Percentiles rank a stretch among this genome's conserved stretches.
These are phyloP conservation scores for Coboldia fuscipes DNA, from an alignment of 1,140 invertebrate species.

Conservation along the genomic window DNA sequence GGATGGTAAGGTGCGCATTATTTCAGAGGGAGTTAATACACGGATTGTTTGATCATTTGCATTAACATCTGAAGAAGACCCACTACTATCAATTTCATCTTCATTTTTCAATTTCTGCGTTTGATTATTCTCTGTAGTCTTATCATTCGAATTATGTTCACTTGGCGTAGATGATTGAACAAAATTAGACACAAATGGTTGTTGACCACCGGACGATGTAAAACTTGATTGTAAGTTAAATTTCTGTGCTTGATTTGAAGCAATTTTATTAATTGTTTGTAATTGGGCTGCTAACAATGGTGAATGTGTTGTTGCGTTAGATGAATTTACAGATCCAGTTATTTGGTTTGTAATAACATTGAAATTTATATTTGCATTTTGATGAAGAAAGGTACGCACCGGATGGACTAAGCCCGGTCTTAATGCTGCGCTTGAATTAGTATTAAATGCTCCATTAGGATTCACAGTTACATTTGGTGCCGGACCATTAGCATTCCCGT, in stretches of 20 bases:
- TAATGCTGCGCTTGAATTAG: not conserved
- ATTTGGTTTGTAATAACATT: not conserved
- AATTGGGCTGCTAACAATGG: slow-evolving; percentile 13
- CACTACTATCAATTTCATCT: no score
- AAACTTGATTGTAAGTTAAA: no score
- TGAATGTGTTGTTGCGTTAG: slow-evolving; percentile 10
- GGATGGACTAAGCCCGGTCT: not conserved
- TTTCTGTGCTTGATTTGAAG: not conserved
- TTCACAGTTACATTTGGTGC: slow-evolving; percentile 31
- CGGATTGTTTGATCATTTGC: slow-evolving; percentile 52
- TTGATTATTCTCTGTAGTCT: no score
- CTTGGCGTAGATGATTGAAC: no score
- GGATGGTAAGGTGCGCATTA: slow-evolving; percentile 66
- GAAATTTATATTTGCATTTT: not conserved
- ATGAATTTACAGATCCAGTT: not conserved
- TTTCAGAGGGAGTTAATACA: slow-evolving; percentile 65
- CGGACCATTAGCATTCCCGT: slow-evolving; percentile 13
- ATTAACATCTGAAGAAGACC: no score
- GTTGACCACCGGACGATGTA: no score
- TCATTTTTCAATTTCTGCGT: no score
- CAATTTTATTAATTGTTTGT: slow-evolving; percentile 2
- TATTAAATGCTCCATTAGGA: slow-evolving; percentile 5
- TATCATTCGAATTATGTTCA: no score
- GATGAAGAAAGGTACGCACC: slow-evolving; percentile 1
- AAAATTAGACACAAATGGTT: no score